These are phyloP conservation scores for Irena cyanogastra DNA, from an alignment of 2,113 vertebrate genomes.

Conservation along the genomic window DNA sequence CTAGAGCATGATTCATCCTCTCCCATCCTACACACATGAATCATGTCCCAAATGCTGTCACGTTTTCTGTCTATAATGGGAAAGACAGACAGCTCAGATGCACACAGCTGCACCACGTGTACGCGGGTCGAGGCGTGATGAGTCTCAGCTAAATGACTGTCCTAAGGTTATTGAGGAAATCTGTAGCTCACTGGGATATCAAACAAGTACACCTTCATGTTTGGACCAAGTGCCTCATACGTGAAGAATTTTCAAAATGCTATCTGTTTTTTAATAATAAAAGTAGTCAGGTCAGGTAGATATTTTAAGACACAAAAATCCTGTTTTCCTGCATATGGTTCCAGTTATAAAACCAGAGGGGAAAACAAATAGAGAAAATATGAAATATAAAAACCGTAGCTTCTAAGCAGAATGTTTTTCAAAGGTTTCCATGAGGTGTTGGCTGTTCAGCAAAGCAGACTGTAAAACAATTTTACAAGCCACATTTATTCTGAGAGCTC, in stretches of 20 bases:
- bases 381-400: constrained; percentile 46
- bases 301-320: constrained; percentile 45
- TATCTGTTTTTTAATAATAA: neutral
- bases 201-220: neutral
- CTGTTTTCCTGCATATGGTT: constrained; percentile 47
- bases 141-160: neutral
- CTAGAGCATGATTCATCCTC: neutral
- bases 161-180: neutral
- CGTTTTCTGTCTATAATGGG: neutral
- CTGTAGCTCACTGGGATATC: neutral
- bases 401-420: constrained; percentile 65
- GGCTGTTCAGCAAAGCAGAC: constrained; percentile 58
- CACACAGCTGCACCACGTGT: neutral
- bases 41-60: neutral
- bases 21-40: constrained; percentile 3
- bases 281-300: constrained; percentile 8
- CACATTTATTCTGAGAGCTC: constrained; percentile 62
- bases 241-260: constrained; percentile 13
- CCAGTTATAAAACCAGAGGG: constrained; percentile 55
- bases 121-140: neutral
- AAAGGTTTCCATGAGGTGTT: constrained; percentile 69
- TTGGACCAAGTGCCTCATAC: neutral
- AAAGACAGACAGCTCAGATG: neutral
- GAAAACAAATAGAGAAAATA: constrained; percentile 53
- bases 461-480: constrained; percentile 63